Percentiles rank a stretch among this genome's conserved stretches.
Conservation (phyloP, 1,140 invertebrate species). For the Brachionus paranguensis region DNA sequence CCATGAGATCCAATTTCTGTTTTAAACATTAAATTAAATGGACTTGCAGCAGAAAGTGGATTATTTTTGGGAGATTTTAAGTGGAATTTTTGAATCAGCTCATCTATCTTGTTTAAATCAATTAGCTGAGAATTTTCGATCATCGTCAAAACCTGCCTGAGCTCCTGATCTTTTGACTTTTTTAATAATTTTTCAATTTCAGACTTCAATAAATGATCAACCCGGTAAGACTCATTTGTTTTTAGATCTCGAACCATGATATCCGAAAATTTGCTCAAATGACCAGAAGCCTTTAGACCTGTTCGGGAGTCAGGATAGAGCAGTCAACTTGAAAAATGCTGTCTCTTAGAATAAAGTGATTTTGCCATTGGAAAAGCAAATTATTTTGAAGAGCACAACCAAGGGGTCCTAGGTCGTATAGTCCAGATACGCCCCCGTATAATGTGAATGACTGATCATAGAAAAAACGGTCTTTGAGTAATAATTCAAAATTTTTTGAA, state of each 20-base stretch:
- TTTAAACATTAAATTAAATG: conserved; percentile 99
- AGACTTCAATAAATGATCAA: conserved; percentile 53
- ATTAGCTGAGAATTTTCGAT: conserved; percentile 68
- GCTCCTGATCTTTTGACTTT: conserved; percentile 42
- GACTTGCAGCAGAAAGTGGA: conserved; percentile 83
- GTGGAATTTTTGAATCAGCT: conserved; percentile 72
- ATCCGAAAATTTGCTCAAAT: conserved; percentile 30
- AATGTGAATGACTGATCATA: conserved; percentile 38
- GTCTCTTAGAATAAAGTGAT: conserved; percentile 16
- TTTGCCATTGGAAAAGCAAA: conserved; percentile 12
- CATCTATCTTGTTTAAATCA: conserved; percentile 78
- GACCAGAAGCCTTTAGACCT: conserved; percentile 28
- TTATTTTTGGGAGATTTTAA: conserved; percentile 92
- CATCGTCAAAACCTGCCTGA: not conserved
- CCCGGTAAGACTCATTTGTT: conserved; percentile 17
- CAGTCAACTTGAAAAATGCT: conserved; percentile 32
- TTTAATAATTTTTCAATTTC: conserved; percentile 50
- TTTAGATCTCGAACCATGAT: not conserved
- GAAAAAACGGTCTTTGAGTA: conserved; percentile 28
- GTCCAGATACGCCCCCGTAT: conserved; percentile 21
- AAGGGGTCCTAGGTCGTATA: conserved; percentile 26
- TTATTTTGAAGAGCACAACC: conserved; percentile 3
- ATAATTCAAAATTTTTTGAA: not conserved
- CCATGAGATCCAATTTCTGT: conserved; percentile 89
- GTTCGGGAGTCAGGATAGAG: conserved; percentile 31